Evolutionary conservation across 2,113 vertebrate species (phyloP).

Genomic region (Nanorana parkeri): DNA sequence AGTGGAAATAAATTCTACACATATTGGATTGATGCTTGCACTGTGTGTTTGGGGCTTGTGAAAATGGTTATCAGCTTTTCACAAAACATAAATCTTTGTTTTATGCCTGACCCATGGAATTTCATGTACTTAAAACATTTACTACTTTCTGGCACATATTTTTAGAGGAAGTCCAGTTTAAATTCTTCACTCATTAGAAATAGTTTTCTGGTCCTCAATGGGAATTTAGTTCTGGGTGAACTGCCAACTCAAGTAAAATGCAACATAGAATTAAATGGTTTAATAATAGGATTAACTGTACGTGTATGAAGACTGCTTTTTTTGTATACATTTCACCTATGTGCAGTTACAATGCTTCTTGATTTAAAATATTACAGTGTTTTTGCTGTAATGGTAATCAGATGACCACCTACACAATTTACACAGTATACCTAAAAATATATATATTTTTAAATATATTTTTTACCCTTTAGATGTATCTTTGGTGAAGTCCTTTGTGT

Average conservation of each 20-base stretch:
- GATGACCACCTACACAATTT: too few species aligned
- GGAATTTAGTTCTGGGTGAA: constrained; percentile 25
- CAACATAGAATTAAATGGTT: constrained; percentile 4
- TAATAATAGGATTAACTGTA: constrained; percentile 25
- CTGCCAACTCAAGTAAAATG: constrained; percentile 9
- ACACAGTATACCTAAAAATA: too few species aligned
- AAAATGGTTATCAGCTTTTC: constrained; percentile 45
- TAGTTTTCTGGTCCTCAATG: neutral
- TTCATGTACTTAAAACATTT: constrained; percentile 44
- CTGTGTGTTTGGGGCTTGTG: constrained; percentile 31
- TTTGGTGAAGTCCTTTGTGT: too few species aligned
- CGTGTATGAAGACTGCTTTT: neutral
- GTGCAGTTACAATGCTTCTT: too few species aligned
- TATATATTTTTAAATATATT: too few species aligned
- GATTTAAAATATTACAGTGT: too few species aligned
- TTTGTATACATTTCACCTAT: neutral
- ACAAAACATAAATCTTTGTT: constrained; percentile 50
- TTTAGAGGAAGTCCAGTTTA: constrained; percentile 37
- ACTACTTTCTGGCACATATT: constrained; percentile 42
- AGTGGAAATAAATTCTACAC: constrained; percentile 39
- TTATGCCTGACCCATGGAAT: constrained; percentile 38
- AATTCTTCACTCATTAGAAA: constrained; percentile 15
- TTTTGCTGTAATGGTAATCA: too few species aligned
- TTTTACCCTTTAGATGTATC: too few species aligned
- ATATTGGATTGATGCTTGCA: constrained; percentile 15